Evolutionary conservation across 2,113 vertebrate genomes (phyloP), one percentile per base, ranked within the genome.

Genomic region (Actenoides lindsayi): DNA sequence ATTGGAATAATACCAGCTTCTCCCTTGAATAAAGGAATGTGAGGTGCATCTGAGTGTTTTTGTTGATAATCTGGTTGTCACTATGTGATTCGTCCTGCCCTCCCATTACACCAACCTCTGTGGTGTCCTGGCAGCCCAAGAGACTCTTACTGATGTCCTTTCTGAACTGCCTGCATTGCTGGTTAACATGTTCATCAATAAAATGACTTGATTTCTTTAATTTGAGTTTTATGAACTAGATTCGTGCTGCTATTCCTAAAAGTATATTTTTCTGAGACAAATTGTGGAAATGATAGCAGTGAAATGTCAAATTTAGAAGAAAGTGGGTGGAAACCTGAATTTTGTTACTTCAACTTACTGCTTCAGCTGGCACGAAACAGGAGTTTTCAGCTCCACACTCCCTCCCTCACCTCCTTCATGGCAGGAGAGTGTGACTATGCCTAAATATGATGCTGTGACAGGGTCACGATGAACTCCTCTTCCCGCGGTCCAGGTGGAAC

Each of bases 251-350:
- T 89, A 9, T 87, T 96, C 80, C 80, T 94, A 46, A 92, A 89
- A 78, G 90, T 63, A 67, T 6, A 13, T 88, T 92, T 90, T 89
- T 90, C 83, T 82, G 80, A 91, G 77, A 89, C 70, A 83, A 87
- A 57, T 62, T 84, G 74, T 87, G 67, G 78, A 44, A 96, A 95
- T 42, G 82, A 94, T 91, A 90, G 81, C 93, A 91, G 70, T 9
- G 50, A 91, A 95, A 74, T 94, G 87, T 89, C 95, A 95, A 85
- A 96, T 97, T 97, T 96, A 96, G 96, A 96, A 94, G 69, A 54
- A 85, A 74, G 94, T 96, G 91, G 96, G 96, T 69, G 91, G 96
- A 91, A 95, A 93, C 87, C 80, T 92, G 91, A 96, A 94, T 91
- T 92, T 77, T 95, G 70, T 95, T 89, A 94, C 91, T 93, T 88